Conservation (phyloP, 1,140 invertebrate species). For the Heliconius eleuchia region DNA sequence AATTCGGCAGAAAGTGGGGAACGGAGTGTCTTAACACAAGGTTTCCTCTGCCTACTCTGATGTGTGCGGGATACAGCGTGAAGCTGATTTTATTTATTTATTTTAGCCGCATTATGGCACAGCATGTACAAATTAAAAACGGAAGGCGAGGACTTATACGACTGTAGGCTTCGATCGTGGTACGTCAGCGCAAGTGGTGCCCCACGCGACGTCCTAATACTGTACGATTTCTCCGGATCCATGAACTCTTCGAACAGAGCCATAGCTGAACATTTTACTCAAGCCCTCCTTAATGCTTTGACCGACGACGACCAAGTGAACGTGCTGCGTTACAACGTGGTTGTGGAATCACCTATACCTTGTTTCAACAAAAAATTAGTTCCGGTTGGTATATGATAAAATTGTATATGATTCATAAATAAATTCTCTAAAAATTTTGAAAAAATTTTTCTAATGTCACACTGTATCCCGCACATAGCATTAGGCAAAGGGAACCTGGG, state of each 20-base stretch:
- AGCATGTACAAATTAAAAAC: constrained; percentile 59
- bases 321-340: constrained; percentile 86
- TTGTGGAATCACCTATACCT: constrained; percentile 57
- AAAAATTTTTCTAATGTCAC: too few relatives aligned
- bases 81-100: neutral
- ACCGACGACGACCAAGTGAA: constrained; percentile 97
- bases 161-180: constrained; percentile 91
- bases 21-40: too few relatives aligned
- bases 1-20: too few relatives aligned
- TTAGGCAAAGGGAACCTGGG: too few relatives aligned
- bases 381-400: constrained; percentile 58
- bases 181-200: constrained; percentile 96
- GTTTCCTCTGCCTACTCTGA: too few relatives aligned
- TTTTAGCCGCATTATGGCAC: constrained; percentile 66
- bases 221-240: constrained; percentile 94
- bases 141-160: constrained; percentile 83
- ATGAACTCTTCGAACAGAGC: constrained; percentile 90
- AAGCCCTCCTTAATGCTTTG: constrained; percentile 94
- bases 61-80: too few relatives aligned
- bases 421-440: too few relatives aligned
- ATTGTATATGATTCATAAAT: too few relatives aligned
- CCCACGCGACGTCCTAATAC: constrained; percentile 94
- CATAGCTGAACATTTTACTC: constrained; percentile 91
- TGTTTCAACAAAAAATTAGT: constrained; percentile 73
- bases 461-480: too few relatives aligned